Evolutionary conservation across 1,140 invertebrate species (phyloP).

Genomic region (Zaprionus nigranus): DNA sequence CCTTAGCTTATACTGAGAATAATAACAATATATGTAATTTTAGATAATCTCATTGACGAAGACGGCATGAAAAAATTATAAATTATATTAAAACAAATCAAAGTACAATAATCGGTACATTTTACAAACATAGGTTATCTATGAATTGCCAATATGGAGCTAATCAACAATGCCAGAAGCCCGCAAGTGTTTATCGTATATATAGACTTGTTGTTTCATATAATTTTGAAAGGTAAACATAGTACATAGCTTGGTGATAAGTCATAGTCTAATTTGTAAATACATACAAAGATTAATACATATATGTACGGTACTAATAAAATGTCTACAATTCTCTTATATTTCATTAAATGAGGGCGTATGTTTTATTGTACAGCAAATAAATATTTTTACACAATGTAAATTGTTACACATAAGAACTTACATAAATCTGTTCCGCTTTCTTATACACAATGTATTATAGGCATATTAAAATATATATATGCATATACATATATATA

Average conservation of each 20-base stretch:
- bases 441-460: background rate
- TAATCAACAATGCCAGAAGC: background rate
- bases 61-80: background rate
- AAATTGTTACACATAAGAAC: conserved; percentile 1
- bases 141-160: background rate
- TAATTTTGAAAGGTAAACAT: background rate
- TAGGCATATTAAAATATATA: background rate
- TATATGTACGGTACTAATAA: conserved; percentile 14
- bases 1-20: background rate
- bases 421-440: conserved; percentile 1
- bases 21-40: background rate
- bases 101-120: no score
- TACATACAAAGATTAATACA: conserved; percentile 12
- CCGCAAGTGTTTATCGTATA: background rate
- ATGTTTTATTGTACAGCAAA: background rate
- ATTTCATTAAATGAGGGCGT: background rate
- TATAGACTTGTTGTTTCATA: background rate
- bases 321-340: background rate
- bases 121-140: background rate
- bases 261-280: conserved; percentile 7
- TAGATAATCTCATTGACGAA: background rate
- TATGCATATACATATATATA: background rate
- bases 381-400: background rate
- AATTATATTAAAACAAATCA: background rate
- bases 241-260: background rate